A percentile compares a stretch with the other conserved stretches of the same genome.
Conservation (phyloP, 2,888 invertebrate genomes). For the Pandemis corylana region DNA sequence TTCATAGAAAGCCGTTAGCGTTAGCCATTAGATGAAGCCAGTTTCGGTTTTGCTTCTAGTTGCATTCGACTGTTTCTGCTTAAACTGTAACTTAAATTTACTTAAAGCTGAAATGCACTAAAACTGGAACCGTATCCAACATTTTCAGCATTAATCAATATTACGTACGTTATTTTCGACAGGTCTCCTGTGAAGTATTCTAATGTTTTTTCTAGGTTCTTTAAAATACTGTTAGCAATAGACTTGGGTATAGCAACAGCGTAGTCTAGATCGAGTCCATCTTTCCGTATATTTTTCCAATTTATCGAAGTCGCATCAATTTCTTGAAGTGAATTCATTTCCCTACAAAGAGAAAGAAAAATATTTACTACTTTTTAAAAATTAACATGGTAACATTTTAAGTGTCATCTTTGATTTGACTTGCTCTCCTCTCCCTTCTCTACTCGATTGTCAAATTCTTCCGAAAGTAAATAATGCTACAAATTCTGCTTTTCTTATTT, state of each 20-base stretch:
- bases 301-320: conserved; percentile 54
- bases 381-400: conserved; percentile 27
- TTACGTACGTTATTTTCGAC: conserved; percentile 79
- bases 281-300: conserved; percentile 74
- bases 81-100: no score
- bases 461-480: not conserved
- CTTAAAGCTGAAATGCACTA: no score
- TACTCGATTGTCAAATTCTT: not conserved
- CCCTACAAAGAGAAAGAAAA: not conserved
- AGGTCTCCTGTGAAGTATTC: conserved; percentile 87
- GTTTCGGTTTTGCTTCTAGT: no score
- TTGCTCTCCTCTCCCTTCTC: no score
- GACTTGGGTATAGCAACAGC: conserved; percentile 70
- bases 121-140: no score
- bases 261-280: conserved; percentile 86
- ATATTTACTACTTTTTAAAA: conserved; percentile 13
- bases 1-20: no score
- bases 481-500: no score
- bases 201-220: conserved; percentile 82
- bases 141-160: not conserved
- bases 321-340: conserved; percentile 57
- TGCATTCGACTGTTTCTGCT: no score
- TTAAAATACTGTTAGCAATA: conserved; percentile 77
- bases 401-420: conserved; percentile 11
- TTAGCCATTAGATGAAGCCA: no score